Base-by-base conservation (phyloP, 2,797 vertebrate species). In the Acrocephalus scirpaceus region DNA sequence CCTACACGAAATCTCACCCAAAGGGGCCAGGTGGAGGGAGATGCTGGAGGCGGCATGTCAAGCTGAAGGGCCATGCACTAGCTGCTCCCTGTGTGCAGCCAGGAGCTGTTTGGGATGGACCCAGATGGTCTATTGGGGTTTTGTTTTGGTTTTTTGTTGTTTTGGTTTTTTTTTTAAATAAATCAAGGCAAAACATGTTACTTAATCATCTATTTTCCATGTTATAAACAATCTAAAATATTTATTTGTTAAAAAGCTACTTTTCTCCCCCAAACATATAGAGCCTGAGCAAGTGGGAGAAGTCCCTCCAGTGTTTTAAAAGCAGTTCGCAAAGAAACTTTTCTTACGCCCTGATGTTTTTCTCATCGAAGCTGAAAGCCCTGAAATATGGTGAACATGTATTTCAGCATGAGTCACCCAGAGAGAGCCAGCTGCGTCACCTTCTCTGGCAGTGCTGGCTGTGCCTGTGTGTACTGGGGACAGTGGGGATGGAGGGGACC, bases 1-100 rank as follows among this genome's bases (percentile, higher is more conserved):
- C 64, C 1, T 1, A 6, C 65, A 40, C 0, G 0, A 64, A 51
- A 40, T 8, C 75, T 56, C 1, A 10, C 56, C 56, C 16, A 1
- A 53, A 36, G 51, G 26, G 27, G 25, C n/a, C 2, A 1, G 15
- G 58, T 4, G 1, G 47, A 87, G 16, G 34, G 56, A 83, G 70
- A 21, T 2, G 2, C 14, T 1, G 2, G 38, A 75, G 16, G 45
- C 61, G 69, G 61, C 2, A 1, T 5, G 22, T 69, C 61, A 1
- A 17, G 57, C 48, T 66, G n/a, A 65, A 36, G 53, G 21, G 70
- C 44, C 32, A 27, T 0, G 0, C 21, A 13, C 51, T 90, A 1
- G 5, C 57, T 77, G 62, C 32, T 78, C 1, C 1, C 27, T 57
- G 4, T 8, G 0, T 27, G 57, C 42, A 71, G 79, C 69, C 25